Evolutionary conservation across 2,888 invertebrate species (phyloP).

Genomic region (Apodemia mormo): DNA sequence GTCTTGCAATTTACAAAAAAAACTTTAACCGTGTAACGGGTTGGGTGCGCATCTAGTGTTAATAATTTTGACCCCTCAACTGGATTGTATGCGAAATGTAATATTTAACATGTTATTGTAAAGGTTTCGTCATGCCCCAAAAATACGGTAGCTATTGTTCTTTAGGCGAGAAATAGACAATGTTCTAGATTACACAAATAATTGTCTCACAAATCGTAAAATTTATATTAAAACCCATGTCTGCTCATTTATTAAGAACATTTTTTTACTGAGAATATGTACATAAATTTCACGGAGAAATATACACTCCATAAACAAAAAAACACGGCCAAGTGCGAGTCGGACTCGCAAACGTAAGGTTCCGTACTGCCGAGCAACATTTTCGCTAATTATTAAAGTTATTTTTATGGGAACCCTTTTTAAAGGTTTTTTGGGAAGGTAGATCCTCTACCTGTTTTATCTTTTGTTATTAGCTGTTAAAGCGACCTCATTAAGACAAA

Average conservation of each 20-base stretch:
- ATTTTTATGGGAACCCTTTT: too few relatives aligned
- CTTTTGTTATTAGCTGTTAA: too few relatives aligned
- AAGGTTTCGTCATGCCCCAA: conserved; percentile 36
- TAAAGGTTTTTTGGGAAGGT: too few relatives aligned
- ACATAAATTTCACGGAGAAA: not conserved
- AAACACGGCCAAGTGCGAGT: not conserved
- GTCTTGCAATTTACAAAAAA: too few relatives aligned
- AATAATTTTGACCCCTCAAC: conserved; percentile 47
- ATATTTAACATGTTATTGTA: conserved; percentile 34
- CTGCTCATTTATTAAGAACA: not conserved
- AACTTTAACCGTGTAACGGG: too few relatives aligned
- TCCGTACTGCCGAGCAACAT: too few relatives aligned
- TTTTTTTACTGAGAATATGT: not conserved
- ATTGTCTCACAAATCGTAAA: not conserved
- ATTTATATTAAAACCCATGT: not conserved
- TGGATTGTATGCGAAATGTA: conserved; percentile 60
- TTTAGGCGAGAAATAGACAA: conserved; percentile 42
- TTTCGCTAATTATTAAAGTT: too few relatives aligned
- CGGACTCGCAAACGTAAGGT: not conserved
- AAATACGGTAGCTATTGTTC: conserved; percentile 40
- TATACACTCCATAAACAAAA: not conserved
- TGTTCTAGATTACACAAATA: conserved; percentile 20
- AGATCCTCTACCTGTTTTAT: too few relatives aligned
- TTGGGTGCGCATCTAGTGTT: too few relatives aligned
- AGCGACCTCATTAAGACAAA: too few relatives aligned